Percentiles rank a stretch among this genome's conserved stretches.
Conservation (phyloP, 2,888 invertebrate genomes). For the Plutella xylostella region DNA sequence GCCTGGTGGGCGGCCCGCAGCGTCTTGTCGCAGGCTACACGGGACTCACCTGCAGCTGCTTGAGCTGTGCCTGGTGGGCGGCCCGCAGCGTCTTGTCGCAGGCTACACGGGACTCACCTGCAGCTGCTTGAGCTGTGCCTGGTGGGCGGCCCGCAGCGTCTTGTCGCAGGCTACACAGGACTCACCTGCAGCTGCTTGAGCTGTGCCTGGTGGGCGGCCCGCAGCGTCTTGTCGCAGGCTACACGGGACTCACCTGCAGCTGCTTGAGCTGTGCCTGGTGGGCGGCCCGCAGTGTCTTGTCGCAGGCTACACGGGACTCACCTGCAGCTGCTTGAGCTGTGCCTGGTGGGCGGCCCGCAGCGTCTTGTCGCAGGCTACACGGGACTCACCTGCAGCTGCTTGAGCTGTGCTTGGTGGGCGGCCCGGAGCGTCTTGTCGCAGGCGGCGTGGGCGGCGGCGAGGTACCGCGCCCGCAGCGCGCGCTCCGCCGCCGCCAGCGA, state of each 20-base stretch:
- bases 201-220: slow-evolving; percentile 32
- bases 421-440: slow-evolving; percentile 84
- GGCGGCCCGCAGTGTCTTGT: slow-evolving; percentile 75
- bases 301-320: background rate
- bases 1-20: background rate
- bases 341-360: slow-evolving; percentile 81
- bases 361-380: slow-evolving; percentile 81
- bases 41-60: background rate
- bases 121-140: background rate
- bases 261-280: background rate
- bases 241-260: background rate
- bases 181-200: background rate
- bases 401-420: slow-evolving; percentile 82
- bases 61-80: background rate
- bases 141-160: slow-evolving; percentile 66
- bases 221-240: slow-evolving; percentile 72
- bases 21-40: background rate
- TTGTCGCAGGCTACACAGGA: slow-evolving; percentile 54
- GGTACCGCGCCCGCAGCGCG: slow-evolving; percentile 83
- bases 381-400: slow-evolving; percentile 50
- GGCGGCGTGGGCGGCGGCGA: slow-evolving; percentile 79
- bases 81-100: slow-evolving; percentile 76
- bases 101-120: background rate
- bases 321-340: slow-evolving; percentile 63
- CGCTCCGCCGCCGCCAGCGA: slow-evolving; percentile 37